Conservation (phyloP, 2,888 invertebrate species). For the Crioceris asparagi region DNA sequence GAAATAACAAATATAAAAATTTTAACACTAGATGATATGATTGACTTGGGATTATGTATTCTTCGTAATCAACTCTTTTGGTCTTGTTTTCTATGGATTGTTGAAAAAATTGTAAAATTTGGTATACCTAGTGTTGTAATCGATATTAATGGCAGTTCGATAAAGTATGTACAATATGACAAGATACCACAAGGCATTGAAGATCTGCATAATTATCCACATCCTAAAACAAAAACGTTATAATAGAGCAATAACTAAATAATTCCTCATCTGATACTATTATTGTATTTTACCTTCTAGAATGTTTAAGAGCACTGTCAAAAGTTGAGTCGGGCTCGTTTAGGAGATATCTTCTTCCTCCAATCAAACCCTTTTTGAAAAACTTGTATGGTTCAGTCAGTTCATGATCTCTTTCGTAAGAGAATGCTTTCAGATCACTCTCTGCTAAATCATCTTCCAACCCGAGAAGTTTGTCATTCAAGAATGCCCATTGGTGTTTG, state of each 20-base stretch:
- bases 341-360: conserved; percentile 54
- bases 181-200: conserved; percentile 13
- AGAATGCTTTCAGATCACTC: conserved; percentile 40
- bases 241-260: neutral
- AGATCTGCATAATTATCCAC: conserved; percentile 12
- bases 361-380: conserved; percentile 45
- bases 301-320: conserved; percentile 40
- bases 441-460: conserved; percentile 38
- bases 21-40: too few relatives aligned
- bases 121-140: too few relatives aligned
- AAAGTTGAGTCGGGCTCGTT: conserved; percentile 46
- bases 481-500: conserved; percentile 66
- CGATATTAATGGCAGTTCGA: too few relatives aligned
- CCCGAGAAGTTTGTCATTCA: conserved; percentile 46
- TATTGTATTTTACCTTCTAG: conserved; percentile 38
- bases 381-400: conserved; percentile 42
- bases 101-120: too few relatives aligned
- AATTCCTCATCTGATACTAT: neutral
- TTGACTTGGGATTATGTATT: too few relatives aligned
- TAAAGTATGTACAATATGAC: neutral
- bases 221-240: conserved; percentile 15
- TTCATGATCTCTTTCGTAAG: conserved; percentile 41
- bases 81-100: too few relatives aligned
- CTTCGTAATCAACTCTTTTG: too few relatives aligned
- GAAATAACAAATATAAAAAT: too few relatives aligned